These are phyloP conservation scores for Myotis yumanensis DNA, from an alignment of 2,113 vertebrate genomes.

Conservation along the genomic window DNA sequence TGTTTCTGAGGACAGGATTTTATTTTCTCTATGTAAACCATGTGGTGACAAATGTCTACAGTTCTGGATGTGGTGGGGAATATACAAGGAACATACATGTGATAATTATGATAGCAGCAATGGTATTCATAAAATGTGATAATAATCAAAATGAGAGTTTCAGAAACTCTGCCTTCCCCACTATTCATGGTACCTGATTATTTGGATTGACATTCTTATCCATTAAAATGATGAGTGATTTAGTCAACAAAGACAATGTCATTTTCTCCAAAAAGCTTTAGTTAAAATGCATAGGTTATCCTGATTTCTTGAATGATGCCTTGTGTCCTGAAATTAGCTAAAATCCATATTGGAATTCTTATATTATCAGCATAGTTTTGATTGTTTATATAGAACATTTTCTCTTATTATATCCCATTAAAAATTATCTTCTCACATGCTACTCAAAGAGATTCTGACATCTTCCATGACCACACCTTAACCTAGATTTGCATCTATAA, in stretches of 20 bases:
- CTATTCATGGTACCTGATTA: background rate
- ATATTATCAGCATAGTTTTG: background rate
- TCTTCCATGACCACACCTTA: background rate
- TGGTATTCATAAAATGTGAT: background rate
- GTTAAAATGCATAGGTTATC: background rate
- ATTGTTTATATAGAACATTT: background rate
- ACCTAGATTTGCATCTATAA: background rate
- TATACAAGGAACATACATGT: fast-evolving
- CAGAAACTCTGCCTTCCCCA: background rate
- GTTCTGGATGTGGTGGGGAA: background rate
- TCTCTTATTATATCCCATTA: background rate
- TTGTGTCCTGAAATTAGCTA: background rate
- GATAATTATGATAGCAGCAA: too few relatives aligned
- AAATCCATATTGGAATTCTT: background rate
- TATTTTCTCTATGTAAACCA: background rate
- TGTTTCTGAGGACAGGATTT: background rate
- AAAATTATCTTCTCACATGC: constrained; percentile 7
- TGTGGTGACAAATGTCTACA: background rate
- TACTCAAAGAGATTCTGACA: background rate
- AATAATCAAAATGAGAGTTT: background rate
- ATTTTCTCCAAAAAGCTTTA: background rate
- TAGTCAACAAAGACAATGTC: background rate
- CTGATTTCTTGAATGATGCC: background rate
- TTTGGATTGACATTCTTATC: background rate
- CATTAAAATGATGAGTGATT: background rate